Conservation (phyloP, 2,113 vertebrate species). For the Speoplatyrhinus poulsoni region DNA sequence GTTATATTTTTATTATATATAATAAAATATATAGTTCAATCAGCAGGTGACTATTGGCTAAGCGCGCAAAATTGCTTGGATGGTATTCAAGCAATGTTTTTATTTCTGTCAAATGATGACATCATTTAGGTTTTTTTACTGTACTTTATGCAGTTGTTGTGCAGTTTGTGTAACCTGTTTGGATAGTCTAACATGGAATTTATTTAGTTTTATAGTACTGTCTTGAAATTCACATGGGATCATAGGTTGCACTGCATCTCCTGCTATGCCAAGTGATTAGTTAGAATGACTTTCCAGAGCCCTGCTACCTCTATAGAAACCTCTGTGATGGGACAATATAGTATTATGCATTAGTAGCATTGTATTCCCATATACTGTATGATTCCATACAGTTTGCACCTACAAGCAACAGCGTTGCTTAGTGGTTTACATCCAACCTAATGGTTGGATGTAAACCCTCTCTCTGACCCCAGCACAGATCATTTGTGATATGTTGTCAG, state of each 20-base stretch:
- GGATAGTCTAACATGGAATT: too few relatives aligned
- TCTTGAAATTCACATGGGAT: background rate
- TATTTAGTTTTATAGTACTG: too few relatives aligned
- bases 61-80: conserved; percentile 14
- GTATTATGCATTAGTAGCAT: conserved; percentile 52
- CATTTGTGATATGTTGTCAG: conserved; percentile 22
- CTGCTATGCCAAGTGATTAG: conserved; percentile 1
- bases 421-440: too few relatives aligned
- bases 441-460: background rate
- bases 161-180: background rate
- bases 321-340: background rate
- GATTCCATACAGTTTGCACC: conserved; percentile 10
- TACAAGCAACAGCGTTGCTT: background rate
- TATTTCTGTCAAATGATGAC: too few relatives aligned
- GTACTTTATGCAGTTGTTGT: background rate
- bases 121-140: background rate
- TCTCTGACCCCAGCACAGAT: background rate
- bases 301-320: conserved; percentile 10
- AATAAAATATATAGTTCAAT: background rate
- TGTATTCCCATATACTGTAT: conserved; percentile 17
- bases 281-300: conserved; percentile 22
- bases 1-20: too few relatives aligned
- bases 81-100: too few relatives aligned
- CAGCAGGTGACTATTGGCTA: conserved; percentile 6
- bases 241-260: background rate